Evolutionary conservation across 2,797 vertebrate genomes (phyloP).

Genomic region (Protosalanx chinensis): DNA sequence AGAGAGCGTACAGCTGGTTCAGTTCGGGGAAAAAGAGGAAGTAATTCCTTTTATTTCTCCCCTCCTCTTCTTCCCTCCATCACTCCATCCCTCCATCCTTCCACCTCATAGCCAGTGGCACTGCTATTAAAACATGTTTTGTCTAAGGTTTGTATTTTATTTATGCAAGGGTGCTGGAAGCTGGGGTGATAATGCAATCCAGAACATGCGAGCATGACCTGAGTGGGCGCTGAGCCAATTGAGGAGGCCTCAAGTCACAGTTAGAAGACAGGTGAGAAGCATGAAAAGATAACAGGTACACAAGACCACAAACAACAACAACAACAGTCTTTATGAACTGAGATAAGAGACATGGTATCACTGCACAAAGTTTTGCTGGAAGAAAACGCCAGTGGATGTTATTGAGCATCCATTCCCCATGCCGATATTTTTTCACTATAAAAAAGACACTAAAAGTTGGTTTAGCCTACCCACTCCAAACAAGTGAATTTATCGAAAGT

Average conservation of each 20-base stretch:
- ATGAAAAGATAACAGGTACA: not conserved
- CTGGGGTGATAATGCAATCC: not conserved
- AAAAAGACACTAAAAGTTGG: no score
- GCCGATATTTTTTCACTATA: no score
- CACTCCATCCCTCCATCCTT: not conserved
- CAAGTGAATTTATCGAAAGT: not conserved
- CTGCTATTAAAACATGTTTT: not conserved
- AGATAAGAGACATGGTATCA: no score
- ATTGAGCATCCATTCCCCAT: no score
- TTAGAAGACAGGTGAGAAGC: not conserved
- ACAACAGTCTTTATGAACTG: not conserved
- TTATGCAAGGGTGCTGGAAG: not conserved
- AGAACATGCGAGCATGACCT: not conserved
- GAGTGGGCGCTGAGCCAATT: not conserved
- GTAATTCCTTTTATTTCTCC: not conserved
- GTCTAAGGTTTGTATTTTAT: not conserved
- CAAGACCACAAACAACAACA: not conserved
- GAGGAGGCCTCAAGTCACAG: not conserved
- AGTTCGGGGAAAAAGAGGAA: not conserved
- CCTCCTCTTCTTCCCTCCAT: not conserved
- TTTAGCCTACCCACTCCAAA: not conserved
- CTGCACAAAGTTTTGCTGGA: no score
- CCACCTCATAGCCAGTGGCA: not conserved
- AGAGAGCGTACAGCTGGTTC: slow-evolving; percentile 13
- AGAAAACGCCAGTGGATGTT: no score